Conservation (phyloP, 1,140 invertebrate species). For the Penaeus indicus region DNA sequence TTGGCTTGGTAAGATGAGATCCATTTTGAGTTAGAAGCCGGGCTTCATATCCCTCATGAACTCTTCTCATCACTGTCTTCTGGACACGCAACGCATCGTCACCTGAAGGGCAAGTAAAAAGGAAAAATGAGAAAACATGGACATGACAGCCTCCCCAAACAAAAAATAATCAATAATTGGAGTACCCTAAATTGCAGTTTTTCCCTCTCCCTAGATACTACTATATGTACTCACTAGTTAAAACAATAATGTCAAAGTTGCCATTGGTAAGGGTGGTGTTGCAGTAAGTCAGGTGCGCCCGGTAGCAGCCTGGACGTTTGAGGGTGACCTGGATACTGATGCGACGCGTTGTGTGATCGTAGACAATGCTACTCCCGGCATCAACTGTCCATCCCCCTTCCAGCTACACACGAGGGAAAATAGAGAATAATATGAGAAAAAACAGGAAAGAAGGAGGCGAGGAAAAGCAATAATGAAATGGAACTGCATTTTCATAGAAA, state of each 20-base stretch:
- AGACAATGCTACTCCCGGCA: slow-evolving; percentile 70
- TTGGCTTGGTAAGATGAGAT: slow-evolving; percentile 79
- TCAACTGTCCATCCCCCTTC: slow-evolving; percentile 57
- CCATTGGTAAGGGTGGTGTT: slow-evolving; percentile 87
- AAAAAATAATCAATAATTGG: neutral
- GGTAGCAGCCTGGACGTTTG: slow-evolving; percentile 81
- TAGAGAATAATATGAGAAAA: no score
- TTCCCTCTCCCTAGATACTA: no score
- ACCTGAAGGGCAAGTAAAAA: slow-evolving; percentile 73
- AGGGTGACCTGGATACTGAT: slow-evolving; percentile 79
- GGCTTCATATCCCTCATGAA: slow-evolving; percentile 83
- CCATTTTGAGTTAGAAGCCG: slow-evolving; percentile 86
- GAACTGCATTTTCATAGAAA: no score
- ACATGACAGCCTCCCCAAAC: neutral
- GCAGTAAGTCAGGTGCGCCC: slow-evolving; percentile 85
- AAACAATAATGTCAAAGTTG: slow-evolving; percentile 91
- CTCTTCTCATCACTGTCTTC: slow-evolving; percentile 78
- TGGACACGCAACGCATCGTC: slow-evolving; percentile 86
- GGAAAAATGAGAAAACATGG: slow-evolving; percentile 40
- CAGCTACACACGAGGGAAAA: neutral
- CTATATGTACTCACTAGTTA: slow-evolving; percentile 79
- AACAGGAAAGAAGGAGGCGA: no score
- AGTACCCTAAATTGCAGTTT: neutral
- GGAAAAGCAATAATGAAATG: no score
- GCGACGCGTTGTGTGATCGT: slow-evolving; percentile 77